A percentile compares a stretch with the other conserved stretches of the same genome.
Evolutionary conservation across 2,797 vertebrate genomes (phyloP).

Genomic region (Percopsis omiscomaycus): DNA sequence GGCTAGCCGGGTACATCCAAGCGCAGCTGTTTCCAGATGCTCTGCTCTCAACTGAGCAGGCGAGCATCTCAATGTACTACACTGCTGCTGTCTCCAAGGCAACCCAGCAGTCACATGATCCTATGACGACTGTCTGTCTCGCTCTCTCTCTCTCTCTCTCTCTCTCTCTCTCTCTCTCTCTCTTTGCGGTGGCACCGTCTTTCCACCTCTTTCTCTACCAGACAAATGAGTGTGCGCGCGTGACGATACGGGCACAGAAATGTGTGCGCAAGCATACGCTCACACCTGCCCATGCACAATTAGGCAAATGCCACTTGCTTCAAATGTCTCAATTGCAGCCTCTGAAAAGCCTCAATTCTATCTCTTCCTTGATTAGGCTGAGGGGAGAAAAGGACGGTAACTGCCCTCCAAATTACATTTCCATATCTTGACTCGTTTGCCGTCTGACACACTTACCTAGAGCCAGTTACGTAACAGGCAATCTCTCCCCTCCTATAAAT

Average conservation of each 20-base stretch:
- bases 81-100: constrained; percentile 85
- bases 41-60: constrained; percentile 73
- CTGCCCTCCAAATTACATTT: constrained; percentile 31
- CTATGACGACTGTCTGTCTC: constrained; percentile 63
- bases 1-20: constrained; percentile 71
- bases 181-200: constrained; percentile 34
- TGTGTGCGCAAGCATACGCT: constrained; percentile 6
- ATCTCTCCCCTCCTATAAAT: constrained; percentile 49
- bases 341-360: constrained; percentile 3
- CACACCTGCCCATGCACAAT: constrained; percentile 28
- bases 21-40: constrained; percentile 67
- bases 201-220: constrained; percentile 28
- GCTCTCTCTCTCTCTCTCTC: constrained; percentile 42
- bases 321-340: constrained; percentile 15
- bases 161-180: constrained; percentile 30
- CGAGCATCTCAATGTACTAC: constrained; percentile 80
- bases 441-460: constrained; percentile 17
- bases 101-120: constrained; percentile 80
- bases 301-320: constrained; percentile 39
- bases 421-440: constrained; percentile 28
- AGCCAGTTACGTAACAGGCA: constrained; percentile 51
- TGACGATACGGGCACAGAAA: neutral
- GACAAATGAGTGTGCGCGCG: neutral
- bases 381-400: constrained; percentile 10
- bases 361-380: neutral